A percentile compares a stretch with the other conserved stretches of the same genome.
phyloP scores from a whole-genome alignment of 2,888 invertebrate species.

The Cephus pygmeus region DNA sequence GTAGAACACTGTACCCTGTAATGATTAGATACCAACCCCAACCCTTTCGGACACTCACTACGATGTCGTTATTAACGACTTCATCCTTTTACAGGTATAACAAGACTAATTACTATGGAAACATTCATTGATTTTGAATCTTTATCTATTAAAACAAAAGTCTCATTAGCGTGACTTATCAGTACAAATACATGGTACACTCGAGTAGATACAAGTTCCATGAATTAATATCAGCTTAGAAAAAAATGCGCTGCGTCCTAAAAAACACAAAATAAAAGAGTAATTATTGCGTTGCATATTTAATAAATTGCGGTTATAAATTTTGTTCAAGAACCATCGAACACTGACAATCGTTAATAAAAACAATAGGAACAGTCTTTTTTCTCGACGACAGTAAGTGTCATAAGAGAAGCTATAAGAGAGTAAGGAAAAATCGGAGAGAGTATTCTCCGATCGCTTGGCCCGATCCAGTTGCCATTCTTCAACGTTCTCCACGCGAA shows the following conservation, averaged over 20 bases:
- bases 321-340: background rate
- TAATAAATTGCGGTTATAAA: background rate
- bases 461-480: background rate
- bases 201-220: background rate
- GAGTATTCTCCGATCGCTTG: background rate
- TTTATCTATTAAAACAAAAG: background rate
- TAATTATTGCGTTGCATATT: background rate
- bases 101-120: background rate
- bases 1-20: too few relatives aligned
- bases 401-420: background rate
- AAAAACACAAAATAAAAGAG: background rate
- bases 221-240: background rate
- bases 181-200: background rate
- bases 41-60: too few relatives aligned
- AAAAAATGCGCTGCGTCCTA: too few relatives aligned
- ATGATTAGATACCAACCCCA: too few relatives aligned
- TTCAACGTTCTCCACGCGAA: constrained; percentile 34
- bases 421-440: background rate
- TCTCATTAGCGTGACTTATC: background rate
- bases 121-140: background rate
- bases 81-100: background rate
- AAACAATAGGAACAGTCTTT: background rate
- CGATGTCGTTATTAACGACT: too few relatives aligned
- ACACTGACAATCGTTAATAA: background rate
- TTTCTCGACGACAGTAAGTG: background rate